Conservation (phyloP, 2,797 vertebrate genomes). For the Orientallactaga sibirica region DNA sequence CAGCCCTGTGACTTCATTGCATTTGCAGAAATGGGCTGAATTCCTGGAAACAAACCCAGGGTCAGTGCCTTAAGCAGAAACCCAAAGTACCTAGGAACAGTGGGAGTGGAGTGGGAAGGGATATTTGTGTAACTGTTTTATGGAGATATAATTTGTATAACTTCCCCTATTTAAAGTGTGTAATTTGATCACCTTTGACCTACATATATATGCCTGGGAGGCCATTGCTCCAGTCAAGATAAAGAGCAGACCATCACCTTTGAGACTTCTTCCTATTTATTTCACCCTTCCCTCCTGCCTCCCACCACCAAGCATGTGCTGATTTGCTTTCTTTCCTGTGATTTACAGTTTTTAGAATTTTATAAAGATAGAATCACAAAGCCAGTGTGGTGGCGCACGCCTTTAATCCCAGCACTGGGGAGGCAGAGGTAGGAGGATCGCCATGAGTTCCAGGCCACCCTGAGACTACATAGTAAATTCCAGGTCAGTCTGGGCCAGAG, state of each 20-base stretch:
- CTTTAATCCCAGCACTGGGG: background rate
- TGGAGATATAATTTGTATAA: background rate
- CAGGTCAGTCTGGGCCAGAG: too few relatives aligned
- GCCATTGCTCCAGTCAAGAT: background rate
- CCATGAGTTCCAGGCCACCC: background rate
- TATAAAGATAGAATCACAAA: background rate
- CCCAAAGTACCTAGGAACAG: too few relatives aligned
- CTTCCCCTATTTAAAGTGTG: background rate
- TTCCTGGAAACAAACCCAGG: background rate
- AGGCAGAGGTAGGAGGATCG: background rate
- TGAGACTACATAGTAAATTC: background rate
- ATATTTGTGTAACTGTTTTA: background rate
- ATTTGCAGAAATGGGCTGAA: background rate
- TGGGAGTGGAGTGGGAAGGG: background rate
- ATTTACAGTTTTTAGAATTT: background rate
- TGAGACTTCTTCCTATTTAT: background rate
- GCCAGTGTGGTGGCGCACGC: background rate
- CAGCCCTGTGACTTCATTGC: background rate
- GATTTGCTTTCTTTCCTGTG: background rate
- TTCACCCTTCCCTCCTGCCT: background rate
- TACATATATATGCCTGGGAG: background rate
- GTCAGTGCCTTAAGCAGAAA: background rate
- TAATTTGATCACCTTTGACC: background rate
- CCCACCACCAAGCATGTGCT: background rate
- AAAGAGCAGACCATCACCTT: fast-evolving